Base-by-base conservation (phyloP, 1,140 invertebrate genomes). In the Cydia pomonella region DNA sequence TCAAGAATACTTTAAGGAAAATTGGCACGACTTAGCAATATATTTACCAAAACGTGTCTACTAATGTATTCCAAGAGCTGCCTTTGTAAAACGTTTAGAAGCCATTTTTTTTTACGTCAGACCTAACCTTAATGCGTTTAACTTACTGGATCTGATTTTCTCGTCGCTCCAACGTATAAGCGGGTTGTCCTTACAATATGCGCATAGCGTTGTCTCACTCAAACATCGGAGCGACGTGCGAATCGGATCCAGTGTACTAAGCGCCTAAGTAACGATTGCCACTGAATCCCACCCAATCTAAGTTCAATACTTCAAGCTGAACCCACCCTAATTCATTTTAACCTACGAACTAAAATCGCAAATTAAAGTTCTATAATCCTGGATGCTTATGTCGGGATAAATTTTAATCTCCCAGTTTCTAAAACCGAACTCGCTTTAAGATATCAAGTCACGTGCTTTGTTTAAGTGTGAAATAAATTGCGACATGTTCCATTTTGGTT, bases 21-120 rank as follows among this genome's bases (percentile, higher is more conserved):
- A 59, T 59, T 12, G 53, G 21, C 53, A 59, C 53, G 53, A 59
- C 9, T 59, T 12, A n/a, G 47, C 47, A 50, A n/a, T 59, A 12
- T 59, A 23, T 59, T 59, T 59, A 23, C 53, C 53, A 23, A 59
- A 23, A 59, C 12, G 9, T 9, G 7, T 23, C 53, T 59, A 59
- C 18, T 59, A 21, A 59, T 59, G 53, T 59, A 59, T 59, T 59
- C 53, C 10, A 12, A 59, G 53, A 2, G 10, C 47, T 50, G 47
- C 53, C 53, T 59, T 23, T 59, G 53, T 59, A 59, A 59, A 59
- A 59, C 53, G 53, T 12, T 23, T 59, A 59, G 53, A 23, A 23
- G 21, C 23, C 53, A 59, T 10, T 59, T 59, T 59, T n/a, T 59
- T 59, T 18, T 7, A 50, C 47, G 10, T 23, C 53, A 59, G 53